These are phyloP conservation scores for Epinephelus coioides DNA, from an alignment of 2,797 vertebrate species.

Conservation along the genomic window DNA sequence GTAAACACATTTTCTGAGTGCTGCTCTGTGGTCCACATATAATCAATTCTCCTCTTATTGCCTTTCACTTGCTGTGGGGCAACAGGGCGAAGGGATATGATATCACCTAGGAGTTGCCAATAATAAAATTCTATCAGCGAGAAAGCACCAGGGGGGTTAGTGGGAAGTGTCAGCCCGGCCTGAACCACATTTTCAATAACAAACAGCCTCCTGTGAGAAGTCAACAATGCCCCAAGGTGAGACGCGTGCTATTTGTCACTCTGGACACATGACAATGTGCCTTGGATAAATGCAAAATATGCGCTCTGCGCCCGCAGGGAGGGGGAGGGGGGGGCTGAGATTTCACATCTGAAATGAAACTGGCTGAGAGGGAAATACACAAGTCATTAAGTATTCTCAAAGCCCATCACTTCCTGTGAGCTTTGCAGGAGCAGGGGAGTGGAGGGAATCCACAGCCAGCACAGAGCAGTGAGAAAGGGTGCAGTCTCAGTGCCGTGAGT, in stretches of 20 bases:
- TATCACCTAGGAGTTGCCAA: constrained; percentile 69
- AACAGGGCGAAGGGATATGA: constrained; percentile 72
- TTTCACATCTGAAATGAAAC: constrained; percentile 61
- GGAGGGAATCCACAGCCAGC: constrained; percentile 12
- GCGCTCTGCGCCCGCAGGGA: constrained; percentile 17
- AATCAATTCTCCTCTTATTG: constrained; percentile 84
- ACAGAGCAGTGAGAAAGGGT: constrained; percentile 28
- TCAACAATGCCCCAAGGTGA: constrained; percentile 74
- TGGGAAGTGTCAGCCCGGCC: constrained; percentile 65
- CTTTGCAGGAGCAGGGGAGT: constrained; percentile 45
- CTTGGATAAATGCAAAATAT: constrained; percentile 48
- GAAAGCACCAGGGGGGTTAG: constrained; percentile 58
- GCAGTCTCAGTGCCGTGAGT: constrained; percentile 16
- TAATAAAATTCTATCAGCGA: constrained; percentile 78
- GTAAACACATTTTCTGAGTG: constrained; percentile 81
- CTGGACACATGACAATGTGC: constrained; percentile 52
- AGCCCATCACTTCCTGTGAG: constrained; percentile 52
- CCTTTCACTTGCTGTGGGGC: constrained; percentile 76
- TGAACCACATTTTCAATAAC: constrained; percentile 75
- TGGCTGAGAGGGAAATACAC: constrained; percentile 55
- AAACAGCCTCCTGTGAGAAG: constrained; percentile 72
- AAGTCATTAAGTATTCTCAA: constrained; percentile 60
- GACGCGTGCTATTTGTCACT: constrained; percentile 65
- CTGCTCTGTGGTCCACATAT: constrained; percentile 76
- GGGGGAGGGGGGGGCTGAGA: constrained; percentile 17